phyloP scores from a whole-genome alignment of 1,140 invertebrate species.

The Portunus trituberculatus region DNA sequence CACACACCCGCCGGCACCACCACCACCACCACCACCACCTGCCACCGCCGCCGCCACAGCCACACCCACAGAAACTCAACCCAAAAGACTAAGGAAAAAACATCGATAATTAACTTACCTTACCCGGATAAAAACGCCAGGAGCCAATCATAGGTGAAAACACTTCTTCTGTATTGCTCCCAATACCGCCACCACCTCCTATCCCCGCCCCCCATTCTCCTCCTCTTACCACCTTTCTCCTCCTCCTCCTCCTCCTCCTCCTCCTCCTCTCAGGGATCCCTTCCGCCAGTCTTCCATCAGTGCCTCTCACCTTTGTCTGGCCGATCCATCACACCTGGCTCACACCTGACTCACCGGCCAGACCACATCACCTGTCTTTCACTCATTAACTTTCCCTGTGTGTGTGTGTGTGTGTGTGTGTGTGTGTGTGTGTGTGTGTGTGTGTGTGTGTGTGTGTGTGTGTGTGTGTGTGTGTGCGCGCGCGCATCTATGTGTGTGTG shows the following conservation, averaged over 20 bases:
- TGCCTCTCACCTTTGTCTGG: not conserved
- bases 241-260: not conserved
- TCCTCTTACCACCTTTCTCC: too few species aligned
- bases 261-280: not conserved
- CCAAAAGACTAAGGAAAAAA: not conserved
- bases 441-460: conserved; percentile 11
- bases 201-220: not conserved
- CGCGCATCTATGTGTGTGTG: not conserved
- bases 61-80: not conserved
- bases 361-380: not conserved
- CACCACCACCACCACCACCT: too few species aligned
- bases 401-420: conserved; percentile 20
- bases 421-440: conserved; percentile 18
- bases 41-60: not conserved
- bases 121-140: not conserved
- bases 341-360: not conserved
- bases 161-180: not conserved
- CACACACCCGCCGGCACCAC: too few species aligned
- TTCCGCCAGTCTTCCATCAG: not conserved
- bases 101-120: not conserved
- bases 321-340: not conserved
- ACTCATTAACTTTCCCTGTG: not conserved
- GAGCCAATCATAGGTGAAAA: conserved; percentile 3
- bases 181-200: too few species aligned
- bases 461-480: not conserved